Evolutionary conservation across 2,888 invertebrate genomes (phyloP).

Genomic region (Athetis lepigone): DNA sequence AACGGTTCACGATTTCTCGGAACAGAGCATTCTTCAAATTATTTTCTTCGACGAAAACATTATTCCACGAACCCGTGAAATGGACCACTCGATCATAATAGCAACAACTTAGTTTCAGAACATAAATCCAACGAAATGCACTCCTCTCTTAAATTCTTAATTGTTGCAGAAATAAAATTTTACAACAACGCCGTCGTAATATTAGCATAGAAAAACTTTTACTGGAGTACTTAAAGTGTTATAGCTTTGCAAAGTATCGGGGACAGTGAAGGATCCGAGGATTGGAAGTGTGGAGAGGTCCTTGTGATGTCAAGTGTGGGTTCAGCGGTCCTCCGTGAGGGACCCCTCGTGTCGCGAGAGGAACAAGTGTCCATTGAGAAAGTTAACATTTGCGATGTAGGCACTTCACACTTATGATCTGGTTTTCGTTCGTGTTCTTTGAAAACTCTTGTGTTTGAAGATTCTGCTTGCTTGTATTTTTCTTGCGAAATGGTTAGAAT

Average conservation of each 20-base stretch:
- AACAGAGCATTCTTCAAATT: conserved; percentile 13
- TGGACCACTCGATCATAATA: conserved; percentile 14
- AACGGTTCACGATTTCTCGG: neutral
- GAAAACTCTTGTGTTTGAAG: conserved; percentile 13
- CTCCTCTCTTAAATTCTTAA: conserved; percentile 31
- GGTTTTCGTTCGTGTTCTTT: conserved; percentile 35
- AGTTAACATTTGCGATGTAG: conserved; percentile 63
- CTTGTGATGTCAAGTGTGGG: conserved; percentile 54
- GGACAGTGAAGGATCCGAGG: conserved; percentile 52
- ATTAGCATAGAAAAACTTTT: conserved; percentile 51
- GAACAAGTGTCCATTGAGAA: conserved; percentile 65
- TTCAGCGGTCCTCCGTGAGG: conserved; percentile 46
- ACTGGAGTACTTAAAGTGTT: conserved; percentile 38
- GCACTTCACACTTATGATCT: conserved; percentile 53
- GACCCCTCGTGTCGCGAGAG: conserved; percentile 61
- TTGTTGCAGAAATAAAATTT: conserved; percentile 38
- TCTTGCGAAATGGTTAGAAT: neutral
- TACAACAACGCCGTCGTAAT: conserved; percentile 27
- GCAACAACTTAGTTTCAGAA: conserved; percentile 26
- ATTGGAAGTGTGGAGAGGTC: conserved; percentile 37
- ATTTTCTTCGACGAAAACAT: conserved; percentile 6
- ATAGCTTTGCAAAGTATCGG: conserved; percentile 47
- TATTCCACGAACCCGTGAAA: conserved; percentile 10
- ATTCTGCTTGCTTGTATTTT: conserved; percentile 8
- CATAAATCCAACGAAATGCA: conserved; percentile 46